A percentile compares a stretch with the other conserved stretches of the same genome.
Evolutionary conservation across 2,797 vertebrate genomes (phyloP).

Genomic region (Sebastes elongatus): DNA sequence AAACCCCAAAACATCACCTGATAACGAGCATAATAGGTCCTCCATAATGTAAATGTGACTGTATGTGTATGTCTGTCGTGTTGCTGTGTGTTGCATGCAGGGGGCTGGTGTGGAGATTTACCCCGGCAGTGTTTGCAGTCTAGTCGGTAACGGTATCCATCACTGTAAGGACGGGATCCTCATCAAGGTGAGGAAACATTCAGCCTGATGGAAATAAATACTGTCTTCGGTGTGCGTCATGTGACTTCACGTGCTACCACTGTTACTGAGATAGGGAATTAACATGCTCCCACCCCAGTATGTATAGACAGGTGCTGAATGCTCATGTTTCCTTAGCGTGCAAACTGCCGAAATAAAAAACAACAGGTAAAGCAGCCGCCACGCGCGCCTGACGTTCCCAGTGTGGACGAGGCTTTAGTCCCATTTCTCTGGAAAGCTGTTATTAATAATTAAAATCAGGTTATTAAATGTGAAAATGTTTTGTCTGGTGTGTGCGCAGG

Average conservation of each 20-base stretch:
- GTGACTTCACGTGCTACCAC: not conserved
- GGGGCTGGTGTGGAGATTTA: slow-evolving; percentile 96
- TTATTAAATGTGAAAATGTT: not conserved
- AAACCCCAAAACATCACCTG: no score
- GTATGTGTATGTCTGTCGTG: not conserved
- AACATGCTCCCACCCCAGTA: not conserved
- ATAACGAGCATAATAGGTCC: no score
- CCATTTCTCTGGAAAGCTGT: not conserved
- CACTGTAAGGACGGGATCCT: slow-evolving; percentile 96
- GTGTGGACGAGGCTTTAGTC: not conserved
- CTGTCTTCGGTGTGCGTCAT: not conserved
- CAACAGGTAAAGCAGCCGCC: no score
- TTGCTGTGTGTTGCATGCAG: slow-evolving; percentile 68
- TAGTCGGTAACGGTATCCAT: slow-evolving; percentile 90
- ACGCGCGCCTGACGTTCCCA: no score
- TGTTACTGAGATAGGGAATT: not conserved
- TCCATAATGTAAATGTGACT: not conserved
- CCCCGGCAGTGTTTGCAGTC: slow-evolving; percentile 88
- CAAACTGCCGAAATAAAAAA: not conserved
- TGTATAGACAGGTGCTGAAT: not conserved
- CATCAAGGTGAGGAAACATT: slow-evolving; percentile 88
- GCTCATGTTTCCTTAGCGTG: not conserved
- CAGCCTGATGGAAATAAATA: not conserved
- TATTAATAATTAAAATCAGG: no score
- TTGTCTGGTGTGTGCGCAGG: slow-evolving; percentile 71